A percentile compares a stretch with the other conserved stretches of the same genome.
These are phyloP conservation scores for Sebastes wilsoni DNA, from an alignment of 2,797 vertebrate species.

Conservation along the genomic window DNA sequence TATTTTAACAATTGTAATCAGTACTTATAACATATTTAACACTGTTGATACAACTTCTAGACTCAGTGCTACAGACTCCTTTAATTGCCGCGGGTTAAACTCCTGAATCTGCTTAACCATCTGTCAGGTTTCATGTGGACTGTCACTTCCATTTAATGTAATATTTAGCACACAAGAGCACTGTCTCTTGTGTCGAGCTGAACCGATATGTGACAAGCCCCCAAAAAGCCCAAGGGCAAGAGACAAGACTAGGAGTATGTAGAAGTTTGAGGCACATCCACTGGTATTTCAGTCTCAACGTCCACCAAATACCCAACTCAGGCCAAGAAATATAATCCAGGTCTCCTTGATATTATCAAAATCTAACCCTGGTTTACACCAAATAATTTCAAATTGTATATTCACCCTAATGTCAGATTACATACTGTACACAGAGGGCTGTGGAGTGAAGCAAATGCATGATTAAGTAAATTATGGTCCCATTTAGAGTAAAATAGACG, in stretches of 20 bases:
- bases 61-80: not conserved
- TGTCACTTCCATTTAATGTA: constrained; percentile 33
- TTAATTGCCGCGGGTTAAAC: constrained; percentile 14
- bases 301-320: not conserved
- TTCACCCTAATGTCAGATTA: not conserved
- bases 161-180: not conserved
- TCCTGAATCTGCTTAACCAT: constrained; percentile 17
- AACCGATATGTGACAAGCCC: not conserved
- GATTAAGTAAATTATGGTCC: not conserved
- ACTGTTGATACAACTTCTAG: not conserved
- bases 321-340: not conserved
- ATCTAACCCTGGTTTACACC: not conserved
- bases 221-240: not conserved
- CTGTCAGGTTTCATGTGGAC: constrained; percentile 17
- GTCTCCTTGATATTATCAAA: not conserved
- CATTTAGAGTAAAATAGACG: not conserved
- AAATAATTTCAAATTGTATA: not conserved
- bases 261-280: not conserved
- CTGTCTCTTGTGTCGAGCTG: not conserved
- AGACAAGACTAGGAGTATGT: not conserved
- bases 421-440: not conserved
- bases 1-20: not conserved
- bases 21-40: not conserved
- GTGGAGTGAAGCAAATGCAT: too few relatives aligned
- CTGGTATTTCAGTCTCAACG: not conserved